Conservation (phyloP, 2,797 vertebrate species). For the Lacerta bilineata region DNA sequence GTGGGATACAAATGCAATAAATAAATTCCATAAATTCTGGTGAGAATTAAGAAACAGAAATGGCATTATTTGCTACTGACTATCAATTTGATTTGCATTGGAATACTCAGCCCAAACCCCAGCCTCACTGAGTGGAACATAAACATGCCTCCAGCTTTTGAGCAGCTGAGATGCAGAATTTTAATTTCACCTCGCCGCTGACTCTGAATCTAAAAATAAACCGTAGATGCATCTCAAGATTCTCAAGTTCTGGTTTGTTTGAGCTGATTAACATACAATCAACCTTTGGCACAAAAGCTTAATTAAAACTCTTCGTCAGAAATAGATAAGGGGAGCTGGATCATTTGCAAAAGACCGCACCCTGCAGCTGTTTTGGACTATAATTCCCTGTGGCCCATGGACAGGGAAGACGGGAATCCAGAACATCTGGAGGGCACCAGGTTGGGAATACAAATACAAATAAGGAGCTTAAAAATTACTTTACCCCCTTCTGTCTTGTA, state of each 20-base stretch:
- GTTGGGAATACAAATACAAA: background rate
- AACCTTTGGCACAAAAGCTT: slow-evolving; percentile 60
- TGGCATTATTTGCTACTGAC: slow-evolving; percentile 65
- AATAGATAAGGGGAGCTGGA: slow-evolving; percentile 47
- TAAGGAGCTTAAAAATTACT: background rate
- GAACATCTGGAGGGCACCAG: too few species aligned
- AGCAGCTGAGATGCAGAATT: slow-evolving; percentile 65
- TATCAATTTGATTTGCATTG: slow-evolving; percentile 51
- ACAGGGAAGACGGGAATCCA: too few species aligned
- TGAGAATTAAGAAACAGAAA: slow-evolving; percentile 39
- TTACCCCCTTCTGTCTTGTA: background rate
- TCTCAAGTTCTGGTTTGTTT: slow-evolving; percentile 66
- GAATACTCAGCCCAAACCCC: slow-evolving; percentile 71
- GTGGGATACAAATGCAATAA: too few species aligned
- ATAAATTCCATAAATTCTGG: slow-evolving; percentile 7
- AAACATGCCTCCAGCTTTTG: slow-evolving; percentile 65
- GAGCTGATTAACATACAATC: slow-evolving; percentile 69
- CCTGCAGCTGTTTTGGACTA: too few species aligned
- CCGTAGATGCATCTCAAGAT: slow-evolving; percentile 58
- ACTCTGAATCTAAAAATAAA: slow-evolving; percentile 71
- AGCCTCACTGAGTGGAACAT: slow-evolving; percentile 65
- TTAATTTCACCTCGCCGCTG: slow-evolving; percentile 57
- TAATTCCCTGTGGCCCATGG: too few species aligned
- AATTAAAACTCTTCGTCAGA: slow-evolving; percentile 73
- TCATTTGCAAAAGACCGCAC: slow-evolving; percentile 15